Base-by-base conservation (phyloP, 53 echinoderm and acorn worm genomes). In the Holothuria leucospilota region DNA sequence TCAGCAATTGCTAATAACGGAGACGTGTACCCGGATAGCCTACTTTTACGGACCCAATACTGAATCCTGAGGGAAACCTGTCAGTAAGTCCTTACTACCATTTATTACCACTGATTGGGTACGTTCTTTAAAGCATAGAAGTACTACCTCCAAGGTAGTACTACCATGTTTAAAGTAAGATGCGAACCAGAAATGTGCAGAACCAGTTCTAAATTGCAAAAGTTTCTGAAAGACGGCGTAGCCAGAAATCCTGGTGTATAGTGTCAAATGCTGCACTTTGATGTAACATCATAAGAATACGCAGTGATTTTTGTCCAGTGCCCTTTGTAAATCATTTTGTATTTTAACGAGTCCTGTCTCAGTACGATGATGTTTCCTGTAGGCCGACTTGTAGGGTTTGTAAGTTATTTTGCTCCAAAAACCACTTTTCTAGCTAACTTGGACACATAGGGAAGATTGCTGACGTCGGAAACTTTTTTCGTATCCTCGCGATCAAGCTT, bases 221-320 rank as follows among this genome's bases (percentile, higher is more conserved):
- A 23, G n/a, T 52, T 78, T 78, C 53, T 52, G 79, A 34, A 58
- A 78, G 79, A 25, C 79, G 53, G 56, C 51, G 56, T 51, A 78
- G 79, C 51, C 24, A 51, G 53, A 78, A 0, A 78, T 78, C 79
- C n/a, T 51, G 81, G 59, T 27, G 62, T 20, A 81, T 34, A 27
- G 81, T 61, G 38, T 61, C 81, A 81, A 60, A 81, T 40, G 81
- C 81, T 61, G 81, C 81, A 61, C 63, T 81, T 61, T 61, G 39
- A 60, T 81, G 61, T 61, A 62, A 42, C 29, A 81, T 27, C 61
- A 62, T 61, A 27, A 60, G 27, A 29, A 61, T 2, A 34, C 34
- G 3, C 34, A 2, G 34, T 34, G 3, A 34, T 34, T 34, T 34
- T 34, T 34, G 34, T 34, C 34, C 34, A 34, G 2, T 34, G 34